These are phyloP conservation scores for Parauchenoglanis ngamensis DNA, from an alignment of 2,797 vertebrate species.

Conservation along the genomic window DNA sequence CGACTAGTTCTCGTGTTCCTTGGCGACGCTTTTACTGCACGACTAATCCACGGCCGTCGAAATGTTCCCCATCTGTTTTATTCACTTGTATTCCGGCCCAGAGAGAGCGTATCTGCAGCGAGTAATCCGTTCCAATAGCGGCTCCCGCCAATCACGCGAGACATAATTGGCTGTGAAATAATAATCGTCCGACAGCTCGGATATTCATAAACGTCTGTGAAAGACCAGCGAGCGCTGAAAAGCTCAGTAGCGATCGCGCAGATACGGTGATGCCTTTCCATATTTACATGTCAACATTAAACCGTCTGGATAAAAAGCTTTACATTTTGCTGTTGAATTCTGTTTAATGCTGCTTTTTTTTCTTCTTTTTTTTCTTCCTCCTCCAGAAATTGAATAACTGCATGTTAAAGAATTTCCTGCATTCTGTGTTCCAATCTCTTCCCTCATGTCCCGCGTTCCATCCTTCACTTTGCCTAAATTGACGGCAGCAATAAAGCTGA, in stretches of 20 bases:
- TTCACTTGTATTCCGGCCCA: neutral
- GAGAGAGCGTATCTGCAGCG: constrained; percentile 16
- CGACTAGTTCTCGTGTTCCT: neutral
- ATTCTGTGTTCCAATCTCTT: neutral
- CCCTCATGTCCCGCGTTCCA: neutral
- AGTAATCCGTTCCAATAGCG: constrained; percentile 35
- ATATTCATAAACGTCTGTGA: constrained; percentile 40
- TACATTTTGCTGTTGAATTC: neutral
- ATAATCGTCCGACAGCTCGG: constrained; percentile 43
- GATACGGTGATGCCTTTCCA: too few relatives aligned
- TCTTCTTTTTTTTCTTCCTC: neutral
- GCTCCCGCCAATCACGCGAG: constrained; percentile 51
- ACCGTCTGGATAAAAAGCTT: neutral
- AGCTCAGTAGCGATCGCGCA: neutral
- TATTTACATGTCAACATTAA: too few relatives aligned
- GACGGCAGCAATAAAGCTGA: neutral
- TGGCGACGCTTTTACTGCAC: neutral
- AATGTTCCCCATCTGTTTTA: neutral
- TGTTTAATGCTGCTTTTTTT: neutral
- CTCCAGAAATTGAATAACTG: too few relatives aligned
- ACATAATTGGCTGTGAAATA: constrained; percentile 56
- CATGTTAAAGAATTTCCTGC: neutral
- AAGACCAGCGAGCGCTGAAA: too few relatives aligned
- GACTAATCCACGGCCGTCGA: neutral
- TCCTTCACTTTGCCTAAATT: neutral